Evolutionary conservation across 2,113 vertebrate genomes (phyloP).

Genomic region (Carettochelys insculpta): DNA sequence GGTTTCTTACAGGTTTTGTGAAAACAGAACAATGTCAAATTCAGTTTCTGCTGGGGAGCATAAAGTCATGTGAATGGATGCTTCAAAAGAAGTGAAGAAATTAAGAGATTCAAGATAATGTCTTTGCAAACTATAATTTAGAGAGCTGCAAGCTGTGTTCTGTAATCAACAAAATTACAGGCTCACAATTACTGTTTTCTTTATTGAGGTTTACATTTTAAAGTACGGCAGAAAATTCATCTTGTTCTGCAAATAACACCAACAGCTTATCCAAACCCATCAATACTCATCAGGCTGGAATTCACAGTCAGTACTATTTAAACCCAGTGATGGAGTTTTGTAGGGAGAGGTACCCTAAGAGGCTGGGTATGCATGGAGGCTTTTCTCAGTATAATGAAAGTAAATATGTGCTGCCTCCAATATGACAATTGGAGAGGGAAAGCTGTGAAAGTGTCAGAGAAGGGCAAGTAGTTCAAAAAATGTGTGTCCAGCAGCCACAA

Average conservation of each 20-base stretch:
- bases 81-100: slow-evolving; percentile 30
- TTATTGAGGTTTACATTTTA: slow-evolving; percentile 60
- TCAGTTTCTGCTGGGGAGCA: neutral
- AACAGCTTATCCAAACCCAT: neutral
- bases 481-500: neutral
- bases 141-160: slow-evolving; percentile 54
- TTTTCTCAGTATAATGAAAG: neutral
- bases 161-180: slow-evolving; percentile 72
- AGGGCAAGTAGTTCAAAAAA: neutral
- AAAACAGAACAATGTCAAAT: slow-evolving; percentile 1
- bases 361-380: neutral
- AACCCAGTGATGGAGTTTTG: neutral
- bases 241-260: slow-evolving; percentile 29
- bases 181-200: slow-evolving; percentile 60
- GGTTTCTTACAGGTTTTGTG: neutral
- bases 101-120: slow-evolving; percentile 39
- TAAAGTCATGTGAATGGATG: neutral
- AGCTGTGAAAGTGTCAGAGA: neutral
- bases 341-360: neutral
- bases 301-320: neutral
- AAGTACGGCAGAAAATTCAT: slow-evolving; percentile 25
- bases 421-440: too few relatives aligned
- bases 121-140: slow-evolving; percentile 67
- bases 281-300: neutral
- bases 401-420: rapidly evolving